A percentile compares a stretch with the other conserved stretches of the same genome.
These are phyloP conservation scores for Caranx ignobilis DNA, from an alignment of 2,113 vertebrate species.

Conservation along the genomic window DNA sequence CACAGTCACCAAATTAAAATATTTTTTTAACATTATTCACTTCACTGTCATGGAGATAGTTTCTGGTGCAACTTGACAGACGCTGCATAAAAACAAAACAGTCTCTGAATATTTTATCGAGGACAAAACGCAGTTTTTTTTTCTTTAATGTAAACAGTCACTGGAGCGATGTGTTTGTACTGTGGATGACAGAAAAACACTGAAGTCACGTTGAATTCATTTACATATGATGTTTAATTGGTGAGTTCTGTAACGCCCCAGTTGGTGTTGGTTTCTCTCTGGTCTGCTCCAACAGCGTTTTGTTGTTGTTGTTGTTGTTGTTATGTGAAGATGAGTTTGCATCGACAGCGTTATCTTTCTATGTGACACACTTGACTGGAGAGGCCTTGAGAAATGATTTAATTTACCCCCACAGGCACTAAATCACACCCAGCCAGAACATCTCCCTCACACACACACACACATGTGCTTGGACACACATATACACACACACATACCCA, in stretches of 20 bases:
- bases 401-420: slow-evolving; percentile 64
- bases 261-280: background rate
- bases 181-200: background rate
- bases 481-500: slow-evolving; percentile 4
- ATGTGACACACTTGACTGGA: slow-evolving; percentile 68
- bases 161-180: no score
- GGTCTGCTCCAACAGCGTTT: slow-evolving; percentile 18
- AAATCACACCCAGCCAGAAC: slow-evolving; percentile 54
- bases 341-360: slow-evolving; percentile 67
- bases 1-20: background rate
- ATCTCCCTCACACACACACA: slow-evolving; percentile 25
- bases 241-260: background rate
- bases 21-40: background rate
- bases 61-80: background rate
- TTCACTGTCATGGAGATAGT: background rate
- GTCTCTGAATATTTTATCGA: no score
- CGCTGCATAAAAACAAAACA: background rate
- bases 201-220: background rate
- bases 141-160: no score
- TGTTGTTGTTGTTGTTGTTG: background rate
- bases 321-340: slow-evolving; percentile 42
- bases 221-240: background rate
- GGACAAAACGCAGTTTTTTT: no score
- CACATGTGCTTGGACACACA: slow-evolving; percentile 13
- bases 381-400: slow-evolving; percentile 78